A percentile compares a stretch with the other conserved stretches of the same genome.
phyloP scores from a whole-genome alignment of 2,113 vertebrate species.

The Pardalotus punctatus region DNA sequence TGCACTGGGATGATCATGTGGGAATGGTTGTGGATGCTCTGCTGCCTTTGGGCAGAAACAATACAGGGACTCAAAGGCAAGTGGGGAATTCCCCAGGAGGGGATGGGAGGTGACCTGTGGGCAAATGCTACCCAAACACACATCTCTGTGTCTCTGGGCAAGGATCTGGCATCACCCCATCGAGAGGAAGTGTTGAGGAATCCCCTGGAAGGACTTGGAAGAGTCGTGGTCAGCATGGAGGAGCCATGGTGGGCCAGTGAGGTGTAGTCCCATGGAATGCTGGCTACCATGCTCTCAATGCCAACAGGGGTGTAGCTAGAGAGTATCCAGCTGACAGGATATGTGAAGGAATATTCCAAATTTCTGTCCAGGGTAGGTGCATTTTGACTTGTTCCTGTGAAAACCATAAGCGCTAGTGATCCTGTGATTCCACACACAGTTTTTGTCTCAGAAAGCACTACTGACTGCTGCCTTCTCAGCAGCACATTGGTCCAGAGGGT shows the following conservation, averaged over 20 bases:
- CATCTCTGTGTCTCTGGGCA: neutral
- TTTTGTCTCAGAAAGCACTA: neutral
- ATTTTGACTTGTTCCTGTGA: neutral
- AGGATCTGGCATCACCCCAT: neutral
- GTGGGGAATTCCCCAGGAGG: neutral
- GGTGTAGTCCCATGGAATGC: rapidly evolving
- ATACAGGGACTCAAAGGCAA: neutral
- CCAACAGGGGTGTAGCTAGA: neutral
- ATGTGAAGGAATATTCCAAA: neutral
- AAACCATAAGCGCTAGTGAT: neutral
- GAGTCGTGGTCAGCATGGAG: no score
- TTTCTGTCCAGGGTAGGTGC: neutral
- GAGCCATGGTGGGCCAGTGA: neutral
- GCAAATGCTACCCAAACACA: neutral
- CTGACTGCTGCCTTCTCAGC: neutral
- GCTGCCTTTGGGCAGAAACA: neutral
- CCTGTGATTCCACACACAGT: neutral
- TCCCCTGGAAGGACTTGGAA: neutral
- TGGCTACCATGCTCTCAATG: neutral
- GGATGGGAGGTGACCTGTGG: neutral
- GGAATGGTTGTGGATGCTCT: rapidly evolving
- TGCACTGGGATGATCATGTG: rapidly evolving
- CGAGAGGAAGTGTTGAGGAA: rapidly evolving
- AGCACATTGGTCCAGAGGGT: rapidly evolving
- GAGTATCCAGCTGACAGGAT: neutral